Base-by-base conservation (phyloP, 2,797 vertebrate genomes). In the Valencia hispanica region DNA sequence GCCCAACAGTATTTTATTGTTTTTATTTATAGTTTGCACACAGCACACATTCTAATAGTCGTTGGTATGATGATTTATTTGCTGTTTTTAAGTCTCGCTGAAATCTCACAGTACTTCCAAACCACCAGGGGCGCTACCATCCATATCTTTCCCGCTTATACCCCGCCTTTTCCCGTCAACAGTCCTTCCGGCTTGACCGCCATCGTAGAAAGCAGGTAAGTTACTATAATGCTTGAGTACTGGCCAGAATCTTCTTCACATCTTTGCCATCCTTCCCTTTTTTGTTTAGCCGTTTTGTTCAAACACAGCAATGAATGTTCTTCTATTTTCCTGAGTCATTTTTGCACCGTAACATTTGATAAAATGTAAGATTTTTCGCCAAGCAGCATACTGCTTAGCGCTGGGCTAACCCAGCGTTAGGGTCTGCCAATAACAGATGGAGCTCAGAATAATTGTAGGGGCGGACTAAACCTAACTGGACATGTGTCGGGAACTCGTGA, bases 121-220 rank as follows among this genome's bases (percentile, higher is more conserved):
- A 0, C 82, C 74, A 17, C 0, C 2, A 74, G 84, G 63, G 68
- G 79, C 86, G 22, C 80, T 89, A 70, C 2, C 3, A 47, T 6
- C 25, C 10, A 7, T 25, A 20, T n/a, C 6, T 65, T 36, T 10
- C 10, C 34, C 47, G 47, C 25, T 87, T 83, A 84, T 78, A 72
- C 55, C 50, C 87, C 74, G 81, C 79, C 76, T 84, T 86, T 25
- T 59, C 50, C 11, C 0, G 0, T 0, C 0, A 0, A 17, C 90
- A 75, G 72, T 94, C 96, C 85, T 96, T 96, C 95, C 95, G 93
- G 95, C 80, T 88, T 89, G 68, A 88, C 83, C 94, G 95, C 94
- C 95, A 96, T 95, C 91, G 89, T 65, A 84, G 81, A 91, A 32
- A 85, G 90, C 77, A 94, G 94, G 96, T 96, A 94, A 9, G 92